Percentiles rank a stretch among this genome's conserved stretches.
Evolutionary conservation across 2,888 invertebrate species (phyloP).

Genomic region (Sphaerophoria rueppellii): DNA sequence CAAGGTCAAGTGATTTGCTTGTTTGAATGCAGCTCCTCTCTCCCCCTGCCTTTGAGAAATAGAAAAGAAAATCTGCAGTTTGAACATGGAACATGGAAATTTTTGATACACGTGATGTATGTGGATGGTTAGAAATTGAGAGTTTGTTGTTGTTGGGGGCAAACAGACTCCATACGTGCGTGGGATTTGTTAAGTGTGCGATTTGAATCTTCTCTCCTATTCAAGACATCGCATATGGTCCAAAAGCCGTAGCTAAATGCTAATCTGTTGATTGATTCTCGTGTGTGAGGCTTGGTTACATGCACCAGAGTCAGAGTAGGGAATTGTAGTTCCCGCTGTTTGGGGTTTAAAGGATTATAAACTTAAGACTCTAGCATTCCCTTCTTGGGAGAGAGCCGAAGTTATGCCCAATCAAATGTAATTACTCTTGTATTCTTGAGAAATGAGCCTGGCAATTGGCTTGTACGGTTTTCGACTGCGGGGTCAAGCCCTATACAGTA

Average conservation of each 20-base stretch:
- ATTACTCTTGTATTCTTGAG: slow-evolving; percentile 69
- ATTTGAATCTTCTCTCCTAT: slow-evolving; percentile 56
- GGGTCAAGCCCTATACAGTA: slow-evolving; percentile 24
- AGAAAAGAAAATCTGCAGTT: slow-evolving; percentile 11
- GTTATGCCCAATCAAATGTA: slow-evolving; percentile 71
- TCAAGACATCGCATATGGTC: neutral
- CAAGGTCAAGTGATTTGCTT: slow-evolving; percentile 71
- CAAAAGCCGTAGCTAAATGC: slow-evolving; percentile 48
- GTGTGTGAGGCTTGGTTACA: slow-evolving; percentile 59
- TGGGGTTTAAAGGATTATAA: slow-evolving; percentile 29
- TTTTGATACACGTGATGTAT: slow-evolving; percentile 60
- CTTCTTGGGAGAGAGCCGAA: slow-evolving; percentile 3
- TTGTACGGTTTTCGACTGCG: slow-evolving; percentile 5
- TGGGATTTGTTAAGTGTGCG: slow-evolving; percentile 64
- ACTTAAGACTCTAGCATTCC: neutral
- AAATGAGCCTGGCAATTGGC: slow-evolving; percentile 58
- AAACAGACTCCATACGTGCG: slow-evolving; percentile 55
- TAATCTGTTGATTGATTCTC: slow-evolving; percentile 73
- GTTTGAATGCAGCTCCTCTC: slow-evolving; percentile 3
- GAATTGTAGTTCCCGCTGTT: slow-evolving; percentile 25
- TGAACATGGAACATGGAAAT: slow-evolving; percentile 53
- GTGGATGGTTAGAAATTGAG: slow-evolving; percentile 68
- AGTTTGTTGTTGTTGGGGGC: slow-evolving; percentile 44
- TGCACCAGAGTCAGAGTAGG: slow-evolving; percentile 26
- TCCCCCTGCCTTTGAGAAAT: neutral